Conservation (phyloP, 2,113 vertebrate genomes). For the Ciconia boyciana region DNA sequence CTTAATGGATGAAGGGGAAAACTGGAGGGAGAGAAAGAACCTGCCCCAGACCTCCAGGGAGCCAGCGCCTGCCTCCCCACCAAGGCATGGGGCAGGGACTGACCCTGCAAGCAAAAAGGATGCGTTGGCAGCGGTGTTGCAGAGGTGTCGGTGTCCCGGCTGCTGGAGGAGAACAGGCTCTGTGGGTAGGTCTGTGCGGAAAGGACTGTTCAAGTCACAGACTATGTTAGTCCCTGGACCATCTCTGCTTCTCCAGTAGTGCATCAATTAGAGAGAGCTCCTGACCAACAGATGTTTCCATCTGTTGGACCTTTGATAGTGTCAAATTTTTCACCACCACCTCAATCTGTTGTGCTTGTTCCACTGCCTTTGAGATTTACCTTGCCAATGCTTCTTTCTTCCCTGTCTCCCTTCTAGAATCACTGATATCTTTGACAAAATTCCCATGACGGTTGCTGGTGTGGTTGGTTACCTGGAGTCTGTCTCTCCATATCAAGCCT, state of each 20-base stretch:
- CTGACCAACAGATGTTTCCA: background rate
- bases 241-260: background rate
- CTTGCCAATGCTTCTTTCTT: background rate
- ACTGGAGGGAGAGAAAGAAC: background rate
- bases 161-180: background rate
- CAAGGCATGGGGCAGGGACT: background rate
- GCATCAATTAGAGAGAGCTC: background rate
- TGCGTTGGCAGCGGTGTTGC: background rate
- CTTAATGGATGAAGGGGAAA: background rate
- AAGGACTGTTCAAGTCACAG: background rate
- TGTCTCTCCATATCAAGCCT: constrained; percentile 74
- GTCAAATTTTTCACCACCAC: background rate
- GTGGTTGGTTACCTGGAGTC: constrained; percentile 79
- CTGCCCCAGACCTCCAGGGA: background rate
- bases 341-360: background rate
- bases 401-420: constrained; percentile 44
- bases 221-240: background rate
- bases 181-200: background rate
- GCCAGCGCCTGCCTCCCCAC: background rate
- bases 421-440: constrained; percentile 61
- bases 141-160: background rate
- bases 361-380: background rate
- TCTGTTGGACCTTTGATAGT: background rate
- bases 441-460: constrained; percentile 61
- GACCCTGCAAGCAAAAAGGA: background rate